These are phyloP conservation scores for Andrena bicolor DNA, from an alignment of 2,888 invertebrate genomes.

Conservation along the genomic window DNA sequence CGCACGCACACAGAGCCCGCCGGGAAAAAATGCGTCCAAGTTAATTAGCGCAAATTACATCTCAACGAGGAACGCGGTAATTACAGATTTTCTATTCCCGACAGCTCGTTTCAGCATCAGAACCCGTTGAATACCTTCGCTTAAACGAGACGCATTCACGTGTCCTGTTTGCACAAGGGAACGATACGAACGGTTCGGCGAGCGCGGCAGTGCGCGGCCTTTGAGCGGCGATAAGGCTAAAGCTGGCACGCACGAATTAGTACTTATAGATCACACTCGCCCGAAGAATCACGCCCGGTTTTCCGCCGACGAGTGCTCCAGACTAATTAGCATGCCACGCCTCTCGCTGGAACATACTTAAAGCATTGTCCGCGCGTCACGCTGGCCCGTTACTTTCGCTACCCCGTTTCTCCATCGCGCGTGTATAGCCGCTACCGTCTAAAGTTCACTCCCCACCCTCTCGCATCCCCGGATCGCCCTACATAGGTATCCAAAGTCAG, in stretches of 20 bases:
- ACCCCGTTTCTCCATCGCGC: slow-evolving; percentile 30
- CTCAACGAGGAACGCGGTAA: slow-evolving; percentile 54
- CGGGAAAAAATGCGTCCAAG: slow-evolving; percentile 45
- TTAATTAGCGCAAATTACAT: slow-evolving; percentile 62
- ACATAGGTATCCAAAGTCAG: background rate
- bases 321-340: slow-evolving; percentile 52
- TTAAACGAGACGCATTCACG: slow-evolving; percentile 53
- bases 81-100: slow-evolving; percentile 62
- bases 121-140: slow-evolving; percentile 46
- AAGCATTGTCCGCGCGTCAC: slow-evolving; percentile 32
- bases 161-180: slow-evolving; percentile 23
- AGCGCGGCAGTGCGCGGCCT: slow-evolving; percentile 5
- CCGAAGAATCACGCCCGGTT: background rate
- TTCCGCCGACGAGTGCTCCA: background rate
- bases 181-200: background rate
- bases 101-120: slow-evolving; percentile 54
- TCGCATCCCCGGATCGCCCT: background rate
- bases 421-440: background rate
- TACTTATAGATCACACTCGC: background rate
- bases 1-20: slow-evolving; percentile 1
- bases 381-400: slow-evolving; percentile 36
- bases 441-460: background rate
- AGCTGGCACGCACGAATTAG: slow-evolving; percentile 18
- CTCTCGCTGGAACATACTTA: slow-evolving; percentile 38
- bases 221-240: background rate